Percentiles rank a stretch among this genome's conserved stretches.
Conservation (phyloP, 2,888 invertebrate species). For the Teinopalpus imperialis region DNA sequence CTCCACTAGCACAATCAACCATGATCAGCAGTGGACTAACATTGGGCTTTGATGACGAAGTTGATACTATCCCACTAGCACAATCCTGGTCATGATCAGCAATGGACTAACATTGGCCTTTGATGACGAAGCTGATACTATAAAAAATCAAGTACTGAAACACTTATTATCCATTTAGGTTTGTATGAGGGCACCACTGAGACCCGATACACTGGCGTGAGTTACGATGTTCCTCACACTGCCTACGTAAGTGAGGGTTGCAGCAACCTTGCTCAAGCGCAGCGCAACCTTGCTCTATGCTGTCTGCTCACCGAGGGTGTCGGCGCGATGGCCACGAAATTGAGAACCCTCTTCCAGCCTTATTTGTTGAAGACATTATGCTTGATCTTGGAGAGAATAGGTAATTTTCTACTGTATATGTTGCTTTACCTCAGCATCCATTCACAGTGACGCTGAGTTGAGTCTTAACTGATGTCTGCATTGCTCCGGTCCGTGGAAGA, state of each 20-base stretch:
- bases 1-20: too few species aligned
- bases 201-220: conserved; percentile 64
- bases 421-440: too few species aligned
- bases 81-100: too few species aligned
- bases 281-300: conserved; percentile 84
- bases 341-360: conserved; percentile 78
- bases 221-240: conserved; percentile 41
- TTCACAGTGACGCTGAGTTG: too few species aligned
- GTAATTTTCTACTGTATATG: conserved; percentile 53
- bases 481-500: too few species aligned
- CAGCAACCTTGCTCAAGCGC: conserved; percentile 66
- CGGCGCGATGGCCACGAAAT: conserved; percentile 81
- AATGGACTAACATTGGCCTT: too few species aligned
- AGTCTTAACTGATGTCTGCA: too few species aligned
- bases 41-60: too few species aligned
- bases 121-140: too few species aligned
- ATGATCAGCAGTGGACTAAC: too few species aligned
- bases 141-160: too few species aligned
- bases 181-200: conserved; percentile 68
- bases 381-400: conserved; percentile 86
- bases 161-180: conserved; percentile 45
- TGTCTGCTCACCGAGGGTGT: conserved; percentile 88
- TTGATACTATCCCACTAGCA: too few species aligned
- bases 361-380: conserved; percentile 86
- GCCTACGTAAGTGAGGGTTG: conserved; percentile 33